Percentiles rank a stretch among this genome's conserved stretches.
These are phyloP conservation scores for Teleogryllus occipitalis DNA, from an alignment of 1,140 invertebrate species.

Conservation along the genomic window DNA sequence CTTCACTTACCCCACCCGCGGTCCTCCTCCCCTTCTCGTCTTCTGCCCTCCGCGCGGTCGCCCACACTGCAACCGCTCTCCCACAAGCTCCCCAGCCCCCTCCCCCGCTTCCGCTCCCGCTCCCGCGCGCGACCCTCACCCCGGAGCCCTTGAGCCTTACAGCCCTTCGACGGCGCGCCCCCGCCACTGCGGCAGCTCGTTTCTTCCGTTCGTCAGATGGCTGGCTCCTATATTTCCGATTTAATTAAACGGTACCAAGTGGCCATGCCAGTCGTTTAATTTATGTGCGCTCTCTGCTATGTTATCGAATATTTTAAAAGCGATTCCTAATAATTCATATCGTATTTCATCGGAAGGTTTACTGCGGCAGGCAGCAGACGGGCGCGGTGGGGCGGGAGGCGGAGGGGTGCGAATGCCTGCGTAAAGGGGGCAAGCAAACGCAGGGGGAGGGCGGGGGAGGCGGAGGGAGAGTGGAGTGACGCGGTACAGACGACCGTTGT, in stretches of 20 bases:
- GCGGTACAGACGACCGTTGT: too few species aligned
- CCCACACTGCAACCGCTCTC: not conserved
- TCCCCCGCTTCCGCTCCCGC: too few species aligned
- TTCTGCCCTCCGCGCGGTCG: not conserved
- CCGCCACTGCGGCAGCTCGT: not conserved
- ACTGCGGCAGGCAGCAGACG: not conserved
- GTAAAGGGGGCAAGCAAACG: not conserved
- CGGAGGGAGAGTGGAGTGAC: not conserved
- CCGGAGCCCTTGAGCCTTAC: too few species aligned
- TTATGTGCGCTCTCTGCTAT: not conserved
- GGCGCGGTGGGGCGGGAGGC: too few species aligned
- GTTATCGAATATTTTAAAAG: constrained; percentile 1
- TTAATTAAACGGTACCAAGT: constrained; percentile 4
- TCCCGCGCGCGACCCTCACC: too few species aligned
- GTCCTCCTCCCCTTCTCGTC: not conserved
- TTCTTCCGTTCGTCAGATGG: not conserved
- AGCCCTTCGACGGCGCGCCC: too few species aligned
- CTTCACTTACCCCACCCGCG: not conserved
- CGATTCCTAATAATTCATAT: constrained; percentile 5
- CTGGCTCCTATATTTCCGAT: not conserved
- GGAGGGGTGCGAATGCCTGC: not conserved
- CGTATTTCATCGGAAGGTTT: not conserved
- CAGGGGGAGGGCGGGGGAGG: not conserved
- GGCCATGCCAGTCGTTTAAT: not conserved
- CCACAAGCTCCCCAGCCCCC: too few species aligned